These are phyloP conservation scores for human (Homo sapiens) DNA, from an alignment of 2,113 vertebrate genomes.

Conservation along the genomic window DNA sequence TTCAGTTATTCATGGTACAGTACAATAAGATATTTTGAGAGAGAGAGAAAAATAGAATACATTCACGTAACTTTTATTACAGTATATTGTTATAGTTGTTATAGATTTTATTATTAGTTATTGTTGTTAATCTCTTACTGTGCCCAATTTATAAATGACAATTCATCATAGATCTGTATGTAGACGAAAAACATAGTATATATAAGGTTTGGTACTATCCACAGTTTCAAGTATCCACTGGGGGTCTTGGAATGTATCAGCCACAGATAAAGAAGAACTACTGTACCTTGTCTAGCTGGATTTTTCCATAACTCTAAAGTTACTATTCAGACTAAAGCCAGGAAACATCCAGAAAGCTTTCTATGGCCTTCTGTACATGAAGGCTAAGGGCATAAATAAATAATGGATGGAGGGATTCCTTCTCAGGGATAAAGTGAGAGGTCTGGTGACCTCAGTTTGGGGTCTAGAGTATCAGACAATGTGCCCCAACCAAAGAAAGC, in stretches of 20 bases:
- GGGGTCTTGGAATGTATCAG: background rate
- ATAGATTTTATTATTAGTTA: background rate
- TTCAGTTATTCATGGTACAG: background rate
- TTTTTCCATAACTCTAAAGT: background rate
- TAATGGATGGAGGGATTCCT: background rate
- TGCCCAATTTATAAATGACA: background rate
- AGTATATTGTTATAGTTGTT: background rate
- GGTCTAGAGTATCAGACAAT: background rate
- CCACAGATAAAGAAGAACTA: background rate
- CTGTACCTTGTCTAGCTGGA: background rate
- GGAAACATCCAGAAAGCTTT: background rate
- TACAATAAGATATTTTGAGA: background rate
- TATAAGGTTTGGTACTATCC: background rate
- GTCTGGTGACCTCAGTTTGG: background rate
- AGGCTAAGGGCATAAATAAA: background rate
- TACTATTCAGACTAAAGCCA: constrained; percentile 17
- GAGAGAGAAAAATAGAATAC: background rate
- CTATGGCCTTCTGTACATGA: background rate
- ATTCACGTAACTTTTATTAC: background rate
- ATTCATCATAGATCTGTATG: background rate
- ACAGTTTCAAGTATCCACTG: background rate
- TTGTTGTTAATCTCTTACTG: background rate
- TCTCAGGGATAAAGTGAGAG: background rate
- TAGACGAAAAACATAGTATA: background rate
- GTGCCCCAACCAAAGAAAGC: background rate